Evolutionary conservation across 1,140 invertebrate species (phyloP).

Genomic region (Brachionus sp.): DNA sequence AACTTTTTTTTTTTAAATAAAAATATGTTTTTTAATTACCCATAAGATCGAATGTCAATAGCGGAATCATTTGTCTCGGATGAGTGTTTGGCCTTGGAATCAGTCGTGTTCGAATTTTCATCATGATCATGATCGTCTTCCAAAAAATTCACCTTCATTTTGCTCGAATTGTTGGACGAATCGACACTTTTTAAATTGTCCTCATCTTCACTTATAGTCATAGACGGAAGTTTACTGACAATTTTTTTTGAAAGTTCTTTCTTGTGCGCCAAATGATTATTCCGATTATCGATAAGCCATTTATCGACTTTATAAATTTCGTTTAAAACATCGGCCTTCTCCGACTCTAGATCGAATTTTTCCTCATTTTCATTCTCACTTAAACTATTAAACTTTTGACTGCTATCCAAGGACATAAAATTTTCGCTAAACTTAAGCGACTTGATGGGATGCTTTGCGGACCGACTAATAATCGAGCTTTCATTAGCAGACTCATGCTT

Average conservation of each 20-base stretch:
- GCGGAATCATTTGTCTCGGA: constrained; percentile 11
- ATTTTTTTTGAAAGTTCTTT: not conserved
- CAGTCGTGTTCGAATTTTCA: not conserved
- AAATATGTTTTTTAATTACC: not conserved
- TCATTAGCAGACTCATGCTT: not conserved
- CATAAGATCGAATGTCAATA: constrained; percentile 27
- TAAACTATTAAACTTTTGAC: not conserved
- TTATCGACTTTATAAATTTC: constrained; percentile 28
- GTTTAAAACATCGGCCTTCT: constrained; percentile 17
- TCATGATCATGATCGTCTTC: constrained; percentile 24
- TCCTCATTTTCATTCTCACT: not conserved
- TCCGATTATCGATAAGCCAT: constrained; percentile 2
- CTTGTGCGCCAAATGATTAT: not conserved
- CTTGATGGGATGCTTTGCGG: not conserved
- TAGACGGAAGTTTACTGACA: not conserved
- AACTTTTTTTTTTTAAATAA: too few species aligned
- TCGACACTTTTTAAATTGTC: constrained; percentile 10
- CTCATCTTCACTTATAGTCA: constrained; percentile 31
- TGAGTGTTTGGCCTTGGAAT: not conserved
- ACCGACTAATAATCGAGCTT: not conserved
- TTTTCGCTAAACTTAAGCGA: not conserved
- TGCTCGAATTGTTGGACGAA: not conserved
- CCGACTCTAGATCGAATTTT: not conserved
- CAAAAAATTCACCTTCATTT: not conserved
- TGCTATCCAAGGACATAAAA: not conserved